Conservation (phyloP, 1,140 invertebrate species). For the Reticulitermes speratus region DNA sequence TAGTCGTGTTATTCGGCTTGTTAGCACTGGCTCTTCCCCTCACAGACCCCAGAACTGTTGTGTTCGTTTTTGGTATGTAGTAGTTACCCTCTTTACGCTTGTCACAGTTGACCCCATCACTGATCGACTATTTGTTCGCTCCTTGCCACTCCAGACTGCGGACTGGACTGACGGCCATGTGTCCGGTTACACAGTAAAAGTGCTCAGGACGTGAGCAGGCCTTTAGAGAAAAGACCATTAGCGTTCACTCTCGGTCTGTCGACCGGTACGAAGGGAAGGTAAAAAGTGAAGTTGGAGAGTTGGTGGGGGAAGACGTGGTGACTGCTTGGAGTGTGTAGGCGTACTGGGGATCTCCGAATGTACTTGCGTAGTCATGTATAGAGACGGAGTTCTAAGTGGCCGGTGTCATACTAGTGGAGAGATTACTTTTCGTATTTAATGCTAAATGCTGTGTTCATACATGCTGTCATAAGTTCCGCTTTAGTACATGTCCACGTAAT, state of each 20-base stretch:
- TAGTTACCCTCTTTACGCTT: background rate
- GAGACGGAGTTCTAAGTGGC: too few relatives aligned
- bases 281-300: background rate
- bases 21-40: background rate
- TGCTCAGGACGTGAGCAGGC: background rate
- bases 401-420: too few relatives aligned
- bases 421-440: too few relatives aligned
- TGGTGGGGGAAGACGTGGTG: conserved; percentile 5
- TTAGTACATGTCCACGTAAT: too few relatives aligned
- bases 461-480: too few relatives aligned
- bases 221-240: conserved; percentile 11
- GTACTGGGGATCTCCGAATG: background rate
- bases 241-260: conserved; percentile 12
- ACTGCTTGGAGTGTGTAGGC: background rate
- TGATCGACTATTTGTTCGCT: background rate
- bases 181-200: background rate
- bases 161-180: background rate
- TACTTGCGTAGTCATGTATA: too few relatives aligned
- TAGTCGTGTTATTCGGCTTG: background rate
- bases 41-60: background rate
- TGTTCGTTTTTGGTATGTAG: background rate
- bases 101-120: background rate
- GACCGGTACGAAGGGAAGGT: background rate
- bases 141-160: background rate
- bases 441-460: too few relatives aligned